Evolutionary conservation across 2,888 invertebrate species (phyloP), one percentile per base, ranked within the genome.

Genomic region (Plagodis dolabraria): DNA sequence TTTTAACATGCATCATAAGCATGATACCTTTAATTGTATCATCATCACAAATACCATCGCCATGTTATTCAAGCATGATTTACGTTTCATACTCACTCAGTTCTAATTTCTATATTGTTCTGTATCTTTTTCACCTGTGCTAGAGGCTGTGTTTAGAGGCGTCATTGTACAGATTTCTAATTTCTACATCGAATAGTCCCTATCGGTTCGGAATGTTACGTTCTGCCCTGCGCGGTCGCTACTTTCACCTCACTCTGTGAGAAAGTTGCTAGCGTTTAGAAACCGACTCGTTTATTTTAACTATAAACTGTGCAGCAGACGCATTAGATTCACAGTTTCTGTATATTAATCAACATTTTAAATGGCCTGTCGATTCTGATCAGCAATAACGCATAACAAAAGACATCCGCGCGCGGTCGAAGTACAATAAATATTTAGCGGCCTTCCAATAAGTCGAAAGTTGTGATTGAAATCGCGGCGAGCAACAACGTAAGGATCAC

Each of bases 231-330:
- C 75, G 76, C 82, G 77, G 79, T 80, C 80, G 82, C 82, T 80
- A 91, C 91, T 92, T 91, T 91, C 92, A 85, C 91, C 89, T 73
- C 76, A 76, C 82, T 72, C 77, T 79, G 82, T 83, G 89, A 81
- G 91, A 91, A 91, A 91, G 91, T 87, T 80, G 84, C 80, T 81
- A 80, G 81, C 82, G 82, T 84, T 86, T 87, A 89, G 87, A 89
- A 87, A 86, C 79, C 77, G 75, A 80, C 79, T 77, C 82, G 77
- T 82, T 82, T 79, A 81, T 77, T 80, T 76, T 78, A 80, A 73
- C 68, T 67, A 70, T 63, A 67, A 68, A 62, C 59, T 63, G 64
- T 57, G 42, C 53, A 56, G 43, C 50, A 48, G 60, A 65, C 68
- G 50, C 64, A 56, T 55, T 62, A 61, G 53, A 57, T 60, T 40